Evolutionary conservation across 2,113 vertebrate species (phyloP), one percentile per base, ranked within the genome.

Genomic region (Hippolais icterina): DNA sequence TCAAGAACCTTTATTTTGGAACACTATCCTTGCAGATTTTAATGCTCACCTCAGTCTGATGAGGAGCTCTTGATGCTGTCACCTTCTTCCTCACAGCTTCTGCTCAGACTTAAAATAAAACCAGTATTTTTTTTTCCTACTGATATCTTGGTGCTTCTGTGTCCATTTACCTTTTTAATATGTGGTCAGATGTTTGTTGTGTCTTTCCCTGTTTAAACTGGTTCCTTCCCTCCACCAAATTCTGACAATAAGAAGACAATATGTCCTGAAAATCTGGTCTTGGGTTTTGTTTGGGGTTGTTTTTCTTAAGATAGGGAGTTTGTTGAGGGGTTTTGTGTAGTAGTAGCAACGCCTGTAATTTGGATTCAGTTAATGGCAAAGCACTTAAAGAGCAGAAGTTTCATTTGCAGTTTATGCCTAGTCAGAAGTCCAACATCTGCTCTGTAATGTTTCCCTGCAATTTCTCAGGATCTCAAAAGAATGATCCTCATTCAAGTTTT

Each of bases 101-200:
- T 83, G 27, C 42, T 86, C 7, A 47, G 16, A 21, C 28, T 72
- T 69, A 11, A 47, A 49, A 56, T 24, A 6, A 64, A 64, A 6
- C 3, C 35, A 29, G 2, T 68, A 22, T 14, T 9, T 95, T 61
- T 69, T 39, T 39, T 39, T 64, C 46, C 21, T 50, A 1, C 11
- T 31, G 18, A 2, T 65, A 20, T 18, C 18, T 69, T 66, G 15
- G 42, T 74, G 15, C 12, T 88, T 74, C 42, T 59, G 5, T 35
- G 14, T 28, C 42, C 3, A 2, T 57, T 69, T 65, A 3, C 23
- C 14, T 20, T 10, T 29, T 70, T 42, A 66, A 63, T 74, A 7
- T 10, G 4, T 35, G 27, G 23, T n/a, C 29, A 56, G 39, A 42
- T 17, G 28, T 56, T 21, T 65, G 27, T 20, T 0, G 0, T 23